Percentiles rank a stretch among this genome's conserved stretches.
These are phyloP conservation scores for Dendrolimus houi DNA, from an alignment of 2,888 invertebrate species.

Conservation along the genomic window DNA sequence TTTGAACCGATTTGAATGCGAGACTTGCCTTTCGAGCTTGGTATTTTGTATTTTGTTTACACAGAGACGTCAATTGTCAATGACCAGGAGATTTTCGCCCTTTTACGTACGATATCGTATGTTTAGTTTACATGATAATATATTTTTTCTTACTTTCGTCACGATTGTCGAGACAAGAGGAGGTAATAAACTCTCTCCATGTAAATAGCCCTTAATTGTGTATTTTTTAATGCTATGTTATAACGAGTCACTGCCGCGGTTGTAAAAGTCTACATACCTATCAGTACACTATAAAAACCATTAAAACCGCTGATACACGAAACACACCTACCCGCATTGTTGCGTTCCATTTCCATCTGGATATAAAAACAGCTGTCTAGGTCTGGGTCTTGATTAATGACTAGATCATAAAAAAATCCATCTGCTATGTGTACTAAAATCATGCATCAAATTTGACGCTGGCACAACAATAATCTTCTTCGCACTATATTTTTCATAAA, in stretches of 20 bases:
- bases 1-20: too few species aligned
- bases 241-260: background rate
- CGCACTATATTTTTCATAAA: background rate
- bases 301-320: background rate
- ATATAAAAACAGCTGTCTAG: constrained; percentile 4
- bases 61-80: too few species aligned
- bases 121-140: too few species aligned
- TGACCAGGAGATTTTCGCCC: too few species aligned
- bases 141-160: too few species aligned
- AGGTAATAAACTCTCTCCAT: too few species aligned
- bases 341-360: constrained; percentile 1
- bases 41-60: too few species aligned
- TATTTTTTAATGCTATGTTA: background rate
- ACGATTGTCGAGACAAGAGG: too few species aligned
- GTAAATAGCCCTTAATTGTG: too few species aligned
- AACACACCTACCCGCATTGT: background rate
- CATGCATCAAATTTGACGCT: background rate
- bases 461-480: background rate
- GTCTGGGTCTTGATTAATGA: constrained; percentile 4
- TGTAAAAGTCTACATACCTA: background rate
- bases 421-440: background rate
- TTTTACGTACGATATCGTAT: too few species aligned
- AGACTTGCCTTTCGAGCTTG: too few species aligned
- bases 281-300: background rate
- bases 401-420: background rate